phyloP scores from a whole-genome alignment of 2,797 vertebrate species.

The Austrolebias charrua region DNA sequence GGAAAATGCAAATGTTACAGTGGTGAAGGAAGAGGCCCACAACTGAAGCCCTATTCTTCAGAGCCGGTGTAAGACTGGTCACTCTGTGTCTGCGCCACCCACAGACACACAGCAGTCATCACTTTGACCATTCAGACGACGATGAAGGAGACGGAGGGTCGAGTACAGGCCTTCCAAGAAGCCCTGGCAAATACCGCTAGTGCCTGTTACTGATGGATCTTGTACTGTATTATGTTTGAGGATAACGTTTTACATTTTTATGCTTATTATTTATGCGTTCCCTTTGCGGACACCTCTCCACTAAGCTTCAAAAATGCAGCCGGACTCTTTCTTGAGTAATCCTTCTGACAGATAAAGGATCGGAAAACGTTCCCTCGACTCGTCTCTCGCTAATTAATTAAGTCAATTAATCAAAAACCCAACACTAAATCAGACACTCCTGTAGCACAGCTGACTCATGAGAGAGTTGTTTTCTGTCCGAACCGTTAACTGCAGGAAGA shows the following conservation, averaged over 20 bases:
- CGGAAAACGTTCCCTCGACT: background rate
- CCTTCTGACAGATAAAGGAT: background rate
- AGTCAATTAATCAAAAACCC: too few species aligned
- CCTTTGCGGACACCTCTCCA: too few species aligned
- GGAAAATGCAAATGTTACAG: constrained; percentile 77
- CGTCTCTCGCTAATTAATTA: background rate
- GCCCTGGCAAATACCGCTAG: background rate
- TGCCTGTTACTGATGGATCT: too few species aligned
- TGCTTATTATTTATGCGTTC: too few species aligned
- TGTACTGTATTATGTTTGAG: too few species aligned
- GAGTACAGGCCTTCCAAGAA: constrained; percentile 15
- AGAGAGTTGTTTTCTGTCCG: background rate
- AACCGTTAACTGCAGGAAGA: constrained; percentile 5
- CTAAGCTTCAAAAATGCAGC: background rate
- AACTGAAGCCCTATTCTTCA: constrained; percentile 70
- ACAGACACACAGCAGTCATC: constrained; percentile 71
- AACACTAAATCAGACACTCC: constrained; percentile 11
- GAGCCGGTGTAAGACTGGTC: constrained; percentile 65
- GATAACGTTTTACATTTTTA: too few species aligned
- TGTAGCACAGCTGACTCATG: constrained; percentile 10
- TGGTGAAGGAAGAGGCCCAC: constrained; percentile 64
- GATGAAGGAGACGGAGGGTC: constrained; percentile 51
- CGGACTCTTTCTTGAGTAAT: constrained; percentile 1
- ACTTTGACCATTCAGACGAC: constrained; percentile 60
- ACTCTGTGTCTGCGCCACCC: constrained; percentile 75